Evolutionary conservation across 2,113 vertebrate genomes (phyloP).

Genomic region (Sturnus vulgaris): DNA sequence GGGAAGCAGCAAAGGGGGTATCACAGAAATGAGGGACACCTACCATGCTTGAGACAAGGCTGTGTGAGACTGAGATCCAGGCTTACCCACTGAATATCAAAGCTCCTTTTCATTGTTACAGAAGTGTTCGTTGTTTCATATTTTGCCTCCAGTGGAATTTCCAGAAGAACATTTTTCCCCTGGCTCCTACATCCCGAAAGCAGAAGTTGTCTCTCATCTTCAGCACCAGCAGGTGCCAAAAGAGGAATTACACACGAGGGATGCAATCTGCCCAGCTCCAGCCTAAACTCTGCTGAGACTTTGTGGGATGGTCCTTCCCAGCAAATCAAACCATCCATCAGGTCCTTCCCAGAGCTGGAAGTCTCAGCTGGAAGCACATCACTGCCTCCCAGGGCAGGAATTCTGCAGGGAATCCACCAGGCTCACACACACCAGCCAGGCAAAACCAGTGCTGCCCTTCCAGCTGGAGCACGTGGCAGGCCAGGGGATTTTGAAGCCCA

Average conservation of each 20-base stretch:
- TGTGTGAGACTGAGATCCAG: not conserved
- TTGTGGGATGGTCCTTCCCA: not conserved
- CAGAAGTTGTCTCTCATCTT: not conserved
- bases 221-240: not conserved
- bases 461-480: not conserved
- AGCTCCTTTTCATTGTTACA: not conserved
- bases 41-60: not conserved
- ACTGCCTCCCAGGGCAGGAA: not conserved
- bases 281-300: not conserved
- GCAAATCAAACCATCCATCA: not conserved
- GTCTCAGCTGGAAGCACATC: not conserved
- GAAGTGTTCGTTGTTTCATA: not conserved
- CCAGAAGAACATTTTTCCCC: not conserved
- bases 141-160: not conserved
- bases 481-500: not conserved
- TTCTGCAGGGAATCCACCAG: not conserved
- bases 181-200: not conserved
- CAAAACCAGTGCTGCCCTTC: not conserved
- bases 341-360: not conserved
- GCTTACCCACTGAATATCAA: not conserved
- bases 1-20: rapidly evolving
- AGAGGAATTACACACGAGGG: not conserved
- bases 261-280: not conserved
- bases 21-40: not conserved
- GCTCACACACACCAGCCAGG: rapidly evolving